Conservation (phyloP, 2,113 vertebrate genomes). For the Psittacus erithacus region DNA sequence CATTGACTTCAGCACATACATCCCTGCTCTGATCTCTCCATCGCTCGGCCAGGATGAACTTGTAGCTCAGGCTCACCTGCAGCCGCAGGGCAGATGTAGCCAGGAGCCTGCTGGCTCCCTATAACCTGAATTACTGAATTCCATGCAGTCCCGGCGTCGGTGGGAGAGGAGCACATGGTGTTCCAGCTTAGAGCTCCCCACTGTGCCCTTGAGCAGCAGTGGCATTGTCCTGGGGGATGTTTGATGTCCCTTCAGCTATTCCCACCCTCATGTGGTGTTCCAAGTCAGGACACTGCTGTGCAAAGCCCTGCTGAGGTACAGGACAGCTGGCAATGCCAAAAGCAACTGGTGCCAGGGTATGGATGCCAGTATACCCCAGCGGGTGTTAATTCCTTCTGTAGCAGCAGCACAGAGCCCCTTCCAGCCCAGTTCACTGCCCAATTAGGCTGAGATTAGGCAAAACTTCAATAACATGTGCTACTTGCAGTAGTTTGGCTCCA, state of each 20-base stretch:
- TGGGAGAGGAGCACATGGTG: not conserved
- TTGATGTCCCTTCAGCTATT: not conserved
- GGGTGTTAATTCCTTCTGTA: not conserved
- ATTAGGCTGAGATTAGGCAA: not conserved
- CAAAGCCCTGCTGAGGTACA: not conserved
- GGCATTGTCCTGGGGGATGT: not conserved
- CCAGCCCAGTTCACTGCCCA: not conserved
- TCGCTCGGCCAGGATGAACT: not conserved
- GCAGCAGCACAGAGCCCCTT: not conserved
- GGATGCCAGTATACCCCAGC: not conserved
- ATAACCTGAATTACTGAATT: rapidly evolving
- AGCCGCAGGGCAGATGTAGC: not conserved
- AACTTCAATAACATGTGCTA: not conserved
- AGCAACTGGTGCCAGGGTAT: rapidly evolving
- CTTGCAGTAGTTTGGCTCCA: not conserved
- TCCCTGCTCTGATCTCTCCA: rapidly evolving
- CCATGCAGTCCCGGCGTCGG: not conserved
- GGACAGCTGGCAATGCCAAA: not conserved
- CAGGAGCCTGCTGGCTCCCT: not conserved
- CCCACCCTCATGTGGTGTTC: rapidly evolving
- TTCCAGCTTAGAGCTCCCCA: not conserved
- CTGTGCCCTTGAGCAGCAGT: rapidly evolving
- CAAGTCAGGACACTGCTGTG: not conserved
- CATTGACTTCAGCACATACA: not conserved
- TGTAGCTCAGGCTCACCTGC: not conserved